These are phyloP conservation scores for Strigamia maritima DNA, from an alignment of 2,888 invertebrate genomes.

Conservation along the genomic window DNA sequence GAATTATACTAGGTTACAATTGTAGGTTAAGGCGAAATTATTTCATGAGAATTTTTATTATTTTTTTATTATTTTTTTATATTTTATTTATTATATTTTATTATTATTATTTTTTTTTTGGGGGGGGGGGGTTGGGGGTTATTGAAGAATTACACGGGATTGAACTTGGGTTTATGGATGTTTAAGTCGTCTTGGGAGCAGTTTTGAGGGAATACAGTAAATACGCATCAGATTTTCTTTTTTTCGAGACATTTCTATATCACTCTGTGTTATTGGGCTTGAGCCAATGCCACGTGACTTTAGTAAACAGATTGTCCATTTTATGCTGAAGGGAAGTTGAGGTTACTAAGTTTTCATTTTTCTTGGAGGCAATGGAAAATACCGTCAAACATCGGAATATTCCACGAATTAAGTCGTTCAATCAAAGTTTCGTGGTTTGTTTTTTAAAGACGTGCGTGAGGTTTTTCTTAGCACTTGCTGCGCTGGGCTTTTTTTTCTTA, in stretches of 20 bases:
- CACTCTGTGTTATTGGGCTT: neutral
- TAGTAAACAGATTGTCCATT: constrained; percentile 13
- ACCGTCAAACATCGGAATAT: neutral
- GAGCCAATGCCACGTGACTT: constrained; percentile 6
- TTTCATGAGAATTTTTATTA: too few species aligned
- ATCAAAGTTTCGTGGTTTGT: neutral
- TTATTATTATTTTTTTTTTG: neutral
- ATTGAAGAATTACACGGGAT: neutral
- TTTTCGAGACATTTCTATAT: neutral
- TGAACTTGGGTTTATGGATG: neutral
- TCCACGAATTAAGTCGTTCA: neutral
- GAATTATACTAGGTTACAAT: neutral
- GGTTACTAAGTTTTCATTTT: neutral
- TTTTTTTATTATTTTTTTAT: neutral
- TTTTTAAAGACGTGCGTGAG: neutral
- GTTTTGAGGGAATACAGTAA: neutral
- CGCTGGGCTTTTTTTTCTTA: neutral
- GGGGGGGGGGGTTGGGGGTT: neutral
- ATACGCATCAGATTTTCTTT: neutral
- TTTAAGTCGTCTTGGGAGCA: neutral
- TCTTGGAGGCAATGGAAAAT: neutral
- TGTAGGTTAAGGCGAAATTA: too few species aligned
- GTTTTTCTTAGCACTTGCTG: constrained; percentile 5
- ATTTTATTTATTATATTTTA: neutral
- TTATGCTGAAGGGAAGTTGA: neutral